Percentiles rank a stretch among this genome's conserved stretches.
Conservation (phyloP, 2,113 vertebrate genomes). For the Melanotaenia duboulayi region DNA sequence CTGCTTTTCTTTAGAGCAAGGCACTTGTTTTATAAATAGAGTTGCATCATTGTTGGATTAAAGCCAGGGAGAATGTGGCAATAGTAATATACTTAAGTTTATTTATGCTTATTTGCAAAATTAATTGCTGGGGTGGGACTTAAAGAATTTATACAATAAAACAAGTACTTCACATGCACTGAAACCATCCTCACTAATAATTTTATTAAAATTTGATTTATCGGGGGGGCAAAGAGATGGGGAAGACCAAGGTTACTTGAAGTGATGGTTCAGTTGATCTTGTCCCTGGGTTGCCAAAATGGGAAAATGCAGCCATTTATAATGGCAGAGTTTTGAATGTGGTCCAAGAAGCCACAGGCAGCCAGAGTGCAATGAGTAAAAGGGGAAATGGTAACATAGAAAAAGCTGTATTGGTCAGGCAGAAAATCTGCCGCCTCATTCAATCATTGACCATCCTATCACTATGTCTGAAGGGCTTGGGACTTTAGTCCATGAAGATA, state of each 20-base stretch:
- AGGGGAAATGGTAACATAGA: background rate
- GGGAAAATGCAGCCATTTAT: conserved; percentile 23
- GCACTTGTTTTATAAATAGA: no score
- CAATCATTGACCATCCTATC: conserved; percentile 1
- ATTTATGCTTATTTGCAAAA: background rate
- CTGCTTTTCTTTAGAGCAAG: no score
- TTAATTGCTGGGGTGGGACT: background rate
- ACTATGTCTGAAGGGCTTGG: no score
- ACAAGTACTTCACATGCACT: background rate
- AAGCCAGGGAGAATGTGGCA: background rate
- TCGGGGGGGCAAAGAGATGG: background rate
- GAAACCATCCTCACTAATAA: background rate
- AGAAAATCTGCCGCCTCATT: background rate
- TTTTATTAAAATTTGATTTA: no score
- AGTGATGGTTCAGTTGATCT: conserved; percentile 34
- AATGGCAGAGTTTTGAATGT: conserved; percentile 10
- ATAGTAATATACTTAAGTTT: background rate
- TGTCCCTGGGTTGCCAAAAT: background rate
- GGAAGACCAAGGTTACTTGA: background rate
- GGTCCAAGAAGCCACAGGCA: conserved; percentile 15
- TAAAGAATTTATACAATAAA: background rate
- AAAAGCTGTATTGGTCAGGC: background rate
- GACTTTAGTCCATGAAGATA: no score
- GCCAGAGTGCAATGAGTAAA: background rate
- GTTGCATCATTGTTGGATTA: no score